Evolutionary conservation across 2,888 invertebrate species (phyloP).

Genomic region (Gymnosoma rotundatum): DNA sequence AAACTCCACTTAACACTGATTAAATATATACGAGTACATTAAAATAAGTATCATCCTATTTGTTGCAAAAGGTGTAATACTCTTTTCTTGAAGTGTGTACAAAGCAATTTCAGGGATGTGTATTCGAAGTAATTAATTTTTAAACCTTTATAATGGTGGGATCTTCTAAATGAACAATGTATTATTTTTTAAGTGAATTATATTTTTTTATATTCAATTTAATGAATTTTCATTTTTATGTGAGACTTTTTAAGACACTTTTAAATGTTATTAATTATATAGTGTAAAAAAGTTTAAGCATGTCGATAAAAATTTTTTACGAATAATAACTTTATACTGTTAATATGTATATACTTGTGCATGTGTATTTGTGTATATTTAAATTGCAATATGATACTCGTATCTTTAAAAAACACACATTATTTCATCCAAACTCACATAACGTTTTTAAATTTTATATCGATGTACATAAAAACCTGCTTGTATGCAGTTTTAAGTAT

Average conservation of each 20-base stretch:
- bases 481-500: neutral
- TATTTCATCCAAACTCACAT: neutral
- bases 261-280: slow-evolving; percentile 3
- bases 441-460: neutral
- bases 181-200: too few relatives aligned
- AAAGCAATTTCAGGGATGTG: too few relatives aligned
- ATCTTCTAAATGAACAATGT: too few relatives aligned
- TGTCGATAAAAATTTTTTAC: slow-evolving; percentile 18
- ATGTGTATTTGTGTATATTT: neutral
- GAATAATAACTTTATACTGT: neutral
- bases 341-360: neutral
- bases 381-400: neutral
- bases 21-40: too few relatives aligned
- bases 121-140: too few relatives aligned
- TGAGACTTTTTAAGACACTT: neutral
- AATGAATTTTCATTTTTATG: neutral
- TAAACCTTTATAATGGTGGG: too few relatives aligned
- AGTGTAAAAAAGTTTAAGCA: slow-evolving; percentile 26
- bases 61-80: too few relatives aligned
- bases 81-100: too few relatives aligned
- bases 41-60: too few relatives aligned
- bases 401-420: slow-evolving; percentile 13
- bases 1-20: too few relatives aligned
- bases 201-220: too few relatives aligned
- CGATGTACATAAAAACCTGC: neutral